Conservation (phyloP, 2,888 invertebrate genomes). For the Uropetala carovei region DNA sequence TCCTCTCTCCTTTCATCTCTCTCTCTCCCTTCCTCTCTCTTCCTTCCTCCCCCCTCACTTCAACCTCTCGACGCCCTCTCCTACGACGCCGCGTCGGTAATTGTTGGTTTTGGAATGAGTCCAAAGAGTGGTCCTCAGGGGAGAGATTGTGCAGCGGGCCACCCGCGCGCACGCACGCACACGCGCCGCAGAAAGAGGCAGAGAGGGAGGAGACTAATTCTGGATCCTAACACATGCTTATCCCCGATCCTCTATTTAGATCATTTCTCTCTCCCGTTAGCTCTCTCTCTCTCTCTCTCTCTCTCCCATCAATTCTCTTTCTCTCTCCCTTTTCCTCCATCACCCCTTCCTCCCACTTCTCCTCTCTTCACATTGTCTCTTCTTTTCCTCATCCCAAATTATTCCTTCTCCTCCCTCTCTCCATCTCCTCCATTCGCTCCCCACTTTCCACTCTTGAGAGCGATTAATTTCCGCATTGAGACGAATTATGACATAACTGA, state of each 20-base stretch:
- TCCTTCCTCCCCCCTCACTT: too few species aligned
- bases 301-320: neutral
- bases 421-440: neutral
- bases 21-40: neutral
- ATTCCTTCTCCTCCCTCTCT: neutral
- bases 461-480: too few species aligned
- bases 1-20: too few species aligned
- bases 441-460: neutral
- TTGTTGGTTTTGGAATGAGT: conserved; percentile 56
- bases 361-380: neutral
- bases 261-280: too few species aligned
- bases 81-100: conserved; percentile 19
- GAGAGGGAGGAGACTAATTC: conserved; percentile 27
- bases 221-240: conserved; percentile 34
- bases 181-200: neutral
- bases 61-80: neutral
- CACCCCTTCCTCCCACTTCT: neutral
- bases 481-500: too few species aligned
- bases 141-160: conserved; percentile 41
- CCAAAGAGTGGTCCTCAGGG: conserved; percentile 25
- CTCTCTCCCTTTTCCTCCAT: neutral
- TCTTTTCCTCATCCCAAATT: too few species aligned
- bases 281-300: neutral
- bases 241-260: neutral
- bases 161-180: conserved; percentile 30